Evolutionary conservation across 2,113 vertebrate species (phyloP).

Genomic region (Motacilla alba): DNA sequence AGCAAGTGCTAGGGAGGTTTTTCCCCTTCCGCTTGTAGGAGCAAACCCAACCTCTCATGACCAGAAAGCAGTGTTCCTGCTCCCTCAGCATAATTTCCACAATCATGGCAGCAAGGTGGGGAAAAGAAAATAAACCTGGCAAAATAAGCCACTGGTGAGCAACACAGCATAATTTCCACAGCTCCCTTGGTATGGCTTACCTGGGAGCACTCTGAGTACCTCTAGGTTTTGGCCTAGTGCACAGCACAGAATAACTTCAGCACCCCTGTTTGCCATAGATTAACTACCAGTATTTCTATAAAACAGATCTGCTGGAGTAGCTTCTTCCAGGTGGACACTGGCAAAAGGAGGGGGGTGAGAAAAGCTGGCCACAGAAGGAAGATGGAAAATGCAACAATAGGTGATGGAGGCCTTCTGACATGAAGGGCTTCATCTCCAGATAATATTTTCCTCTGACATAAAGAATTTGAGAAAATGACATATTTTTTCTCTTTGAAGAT

Average conservation of each 20-base stretch:
- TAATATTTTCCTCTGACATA: conserved; percentile 8
- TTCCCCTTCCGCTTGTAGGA: background rate
- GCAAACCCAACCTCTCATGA: background rate
- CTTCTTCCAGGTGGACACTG: background rate
- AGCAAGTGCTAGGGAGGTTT: background rate
- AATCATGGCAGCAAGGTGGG: background rate
- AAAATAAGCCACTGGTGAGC: background rate
- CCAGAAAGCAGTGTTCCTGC: background rate
- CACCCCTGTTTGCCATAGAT: accelerated
- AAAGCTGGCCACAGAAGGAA: background rate
- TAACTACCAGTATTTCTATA: background rate
- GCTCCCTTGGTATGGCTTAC: background rate
- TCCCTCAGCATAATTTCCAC: background rate
- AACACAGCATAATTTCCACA: background rate
- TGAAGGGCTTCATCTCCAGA: background rate
- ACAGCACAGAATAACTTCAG: background rate
- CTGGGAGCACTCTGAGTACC: background rate
- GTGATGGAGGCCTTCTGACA: background rate
- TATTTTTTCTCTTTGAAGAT: conserved; percentile 29
- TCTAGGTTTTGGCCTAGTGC: background rate
- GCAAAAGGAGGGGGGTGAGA: background rate
- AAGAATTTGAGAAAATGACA: conserved; percentile 7
- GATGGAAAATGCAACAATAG: background rate
- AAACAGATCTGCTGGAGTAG: background rate
- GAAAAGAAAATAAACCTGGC: background rate